These are phyloP conservation scores for Phymanthus crucifer DNA, from an alignment of 92 coral and sea anemone species.

Conservation along the genomic window DNA sequence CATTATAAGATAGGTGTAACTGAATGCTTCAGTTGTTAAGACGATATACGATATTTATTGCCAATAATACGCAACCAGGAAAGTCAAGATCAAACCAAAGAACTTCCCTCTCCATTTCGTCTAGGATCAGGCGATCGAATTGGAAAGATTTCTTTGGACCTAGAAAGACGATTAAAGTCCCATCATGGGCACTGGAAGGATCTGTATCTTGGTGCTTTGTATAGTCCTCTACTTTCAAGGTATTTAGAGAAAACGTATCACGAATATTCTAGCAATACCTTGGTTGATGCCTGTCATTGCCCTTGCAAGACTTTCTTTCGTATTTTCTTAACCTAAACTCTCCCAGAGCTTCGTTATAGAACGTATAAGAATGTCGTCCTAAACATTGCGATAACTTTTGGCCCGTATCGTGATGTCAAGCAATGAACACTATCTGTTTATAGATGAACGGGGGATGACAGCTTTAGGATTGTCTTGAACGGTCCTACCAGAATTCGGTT, in stretches of 20 bases:
- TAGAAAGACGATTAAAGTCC: background rate
- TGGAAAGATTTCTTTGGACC: background rate
- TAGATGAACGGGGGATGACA: background rate
- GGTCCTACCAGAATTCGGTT: too few relatives aligned
- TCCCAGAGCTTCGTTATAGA: background rate
- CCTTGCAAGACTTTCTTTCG: background rate
- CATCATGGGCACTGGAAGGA: background rate
- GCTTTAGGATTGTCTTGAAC: background rate
- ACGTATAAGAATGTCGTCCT: background rate
- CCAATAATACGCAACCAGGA: conserved; percentile 26
- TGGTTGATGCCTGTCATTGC: background rate
- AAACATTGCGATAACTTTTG: conserved; percentile 10
- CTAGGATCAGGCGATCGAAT: background rate
- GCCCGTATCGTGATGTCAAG: conserved; percentile 13
- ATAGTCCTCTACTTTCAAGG: conserved; percentile 16
- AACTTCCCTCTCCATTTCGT: background rate
- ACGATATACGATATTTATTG: conserved; percentile 28
- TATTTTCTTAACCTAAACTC: background rate
- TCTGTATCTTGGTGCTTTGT: conserved; percentile 14
- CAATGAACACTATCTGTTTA: background rate
- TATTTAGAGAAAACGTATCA: background rate
- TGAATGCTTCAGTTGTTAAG: background rate
- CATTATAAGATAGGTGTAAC: conserved; percentile 1
- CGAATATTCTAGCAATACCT: background rate
- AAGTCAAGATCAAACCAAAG: conserved; percentile 12